phyloP scores from a whole-genome alignment of 2,888 invertebrate species.

The Lasiommata megera region DNA sequence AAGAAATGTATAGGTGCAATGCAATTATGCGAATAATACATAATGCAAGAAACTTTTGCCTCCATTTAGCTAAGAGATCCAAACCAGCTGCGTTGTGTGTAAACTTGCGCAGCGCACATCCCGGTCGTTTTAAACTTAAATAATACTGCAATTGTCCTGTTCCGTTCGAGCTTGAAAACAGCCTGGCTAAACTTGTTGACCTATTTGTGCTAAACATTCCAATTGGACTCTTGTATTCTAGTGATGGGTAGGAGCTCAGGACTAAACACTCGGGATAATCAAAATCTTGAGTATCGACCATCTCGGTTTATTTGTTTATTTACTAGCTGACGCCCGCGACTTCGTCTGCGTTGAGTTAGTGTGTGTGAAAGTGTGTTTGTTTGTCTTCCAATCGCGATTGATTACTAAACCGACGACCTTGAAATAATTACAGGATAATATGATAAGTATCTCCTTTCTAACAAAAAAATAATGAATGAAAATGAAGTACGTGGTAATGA shows the following conservation, averaged over 20 bases:
- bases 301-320: too few species aligned
- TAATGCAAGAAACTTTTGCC: neutral
- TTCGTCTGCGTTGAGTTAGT: too few species aligned
- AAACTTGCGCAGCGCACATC: conserved; percentile 18
- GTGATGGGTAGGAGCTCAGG: neutral
- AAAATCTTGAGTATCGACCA: too few species aligned
- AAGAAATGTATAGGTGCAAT: neutral
- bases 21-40: neutral
- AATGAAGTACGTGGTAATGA: too few species aligned
- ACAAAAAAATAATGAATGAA: too few species aligned
- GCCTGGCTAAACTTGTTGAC: conserved; percentile 26
- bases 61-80: conserved; percentile 21
- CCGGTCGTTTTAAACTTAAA: conserved; percentile 31
- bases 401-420: too few species aligned
- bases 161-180: conserved; percentile 23
- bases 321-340: too few species aligned
- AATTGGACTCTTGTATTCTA: conserved; percentile 12
- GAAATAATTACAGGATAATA: too few species aligned
- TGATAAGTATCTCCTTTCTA: too few species aligned
- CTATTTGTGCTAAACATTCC: conserved; percentile 25
- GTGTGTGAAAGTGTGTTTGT: too few species aligned
- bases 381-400: too few species aligned
- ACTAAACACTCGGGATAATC: too few species aligned
- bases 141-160: conserved; percentile 31
- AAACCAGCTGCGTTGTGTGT: conserved; percentile 28